Base-by-base conservation (phyloP, 1,140 invertebrate genomes). In the Caenorhabditis remanei region DNA sequence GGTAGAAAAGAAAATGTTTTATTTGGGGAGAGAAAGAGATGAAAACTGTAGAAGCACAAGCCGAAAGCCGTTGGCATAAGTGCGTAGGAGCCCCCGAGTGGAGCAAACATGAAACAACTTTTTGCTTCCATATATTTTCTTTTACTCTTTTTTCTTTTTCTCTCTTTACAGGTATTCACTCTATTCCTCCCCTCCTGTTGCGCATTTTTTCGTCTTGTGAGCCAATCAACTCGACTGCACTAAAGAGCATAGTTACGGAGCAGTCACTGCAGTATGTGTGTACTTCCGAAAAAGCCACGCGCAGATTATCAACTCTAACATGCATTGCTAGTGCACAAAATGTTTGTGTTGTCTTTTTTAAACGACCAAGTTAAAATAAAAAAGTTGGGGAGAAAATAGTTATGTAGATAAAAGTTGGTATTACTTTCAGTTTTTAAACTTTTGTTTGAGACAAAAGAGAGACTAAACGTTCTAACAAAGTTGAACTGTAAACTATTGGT, bases 51-150 rank as follows among this genome's bases (percentile, higher is more conserved):
- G 13, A 46, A 40, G 43, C 65, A 46, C 61, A 63, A 32, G 43
- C 41, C 46, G 32, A 21, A 79, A 50, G 46, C 19, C 43, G 71
- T n/a, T 71, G 71, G 21, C 71, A 79, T 79, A 79, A 79, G 71
- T 79, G 71, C 71, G 71, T 79, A 79, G 71, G 71, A 13, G 71
- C 46, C n/a, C 53, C 71, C 71, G 71, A 79, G 71, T 79, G 71
- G 46, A 50, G 71, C 71, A 79, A 79, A 79, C 71, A 79, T 79
- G 71, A 79, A 79, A 79, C 71, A 79, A 79, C 71, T 48, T 79
- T 79, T 79, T 19, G 46, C 41, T 40, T 79, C 46, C 24, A 24
- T 79, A 21, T 79, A 50, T 50, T 79, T 79, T 79, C 71, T 79
- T 79, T 50, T 46, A 8, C 5, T 79, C 71, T 32, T 32, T 32